These are phyloP conservation scores for Crotalus horridus DNA, from an alignment of 2,113 vertebrate species.

Conservation along the genomic window DNA sequence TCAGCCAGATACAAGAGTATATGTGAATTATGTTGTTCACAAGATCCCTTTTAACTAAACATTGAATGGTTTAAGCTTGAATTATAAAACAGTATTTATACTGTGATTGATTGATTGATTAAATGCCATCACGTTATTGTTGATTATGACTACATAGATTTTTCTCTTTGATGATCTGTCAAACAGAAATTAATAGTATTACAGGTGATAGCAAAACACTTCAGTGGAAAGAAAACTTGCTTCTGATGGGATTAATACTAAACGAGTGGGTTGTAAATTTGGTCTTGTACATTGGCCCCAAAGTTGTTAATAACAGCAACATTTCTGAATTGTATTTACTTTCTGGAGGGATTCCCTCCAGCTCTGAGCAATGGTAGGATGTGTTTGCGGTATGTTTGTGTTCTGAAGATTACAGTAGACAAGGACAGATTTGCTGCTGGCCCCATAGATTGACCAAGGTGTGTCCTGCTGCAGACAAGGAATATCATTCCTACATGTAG, in stretches of 20 bases:
- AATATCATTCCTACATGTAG: not conserved
- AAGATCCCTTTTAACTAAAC: too few species aligned
- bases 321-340: too few species aligned
- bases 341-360: not conserved
- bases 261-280: not conserved
- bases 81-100: not conserved
- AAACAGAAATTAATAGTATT: not conserved
- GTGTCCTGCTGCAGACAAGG: not conserved
- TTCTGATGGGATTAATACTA: not conserved
- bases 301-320: not conserved
- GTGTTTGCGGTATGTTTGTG: not conserved
- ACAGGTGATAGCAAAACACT: not conserved
- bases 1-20: not conserved
- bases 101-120: not conserved
- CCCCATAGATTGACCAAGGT: not conserved
- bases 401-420: not conserved
- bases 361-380: not conserved
- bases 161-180: not conserved
- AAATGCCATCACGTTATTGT: not conserved
- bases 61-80: not conserved
- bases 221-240: not conserved
- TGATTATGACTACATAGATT: not conserved
- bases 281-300: not conserved
- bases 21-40: not conserved
- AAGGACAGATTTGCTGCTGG: not conserved